Evolutionary conservation across 2,888 invertebrate species (phyloP), one percentile per base, ranked within the genome.

Genomic region (Seladonia tumulorum): DNA sequence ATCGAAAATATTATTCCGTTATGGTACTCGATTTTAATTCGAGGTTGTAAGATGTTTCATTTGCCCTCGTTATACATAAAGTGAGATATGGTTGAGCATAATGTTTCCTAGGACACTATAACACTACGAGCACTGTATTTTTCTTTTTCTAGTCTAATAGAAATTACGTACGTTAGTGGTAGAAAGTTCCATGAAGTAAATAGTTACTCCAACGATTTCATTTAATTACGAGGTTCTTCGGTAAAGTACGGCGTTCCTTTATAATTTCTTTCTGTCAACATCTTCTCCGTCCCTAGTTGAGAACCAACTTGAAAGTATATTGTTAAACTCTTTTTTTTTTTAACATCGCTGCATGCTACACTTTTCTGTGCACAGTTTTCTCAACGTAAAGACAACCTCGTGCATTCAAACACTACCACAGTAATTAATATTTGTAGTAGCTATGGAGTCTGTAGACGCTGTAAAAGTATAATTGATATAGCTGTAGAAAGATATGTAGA

Each of bases 251-350:
- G 18, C 35, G 29, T 68, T 39, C 39, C 35, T 39, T 68, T 16
- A 22, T 39, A 68, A 39, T 63, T 63, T 63, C 68, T 39, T 35
- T 39, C 68, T 22, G 18, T 68, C 68, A 68, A 68, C 39, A 68
- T 68, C 68, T 39, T 68, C 39, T 68, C 3, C 39, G 68, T 63
- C 8, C 63, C 25, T 29, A 60, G 60, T 7, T n/a, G 57, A 16
- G 22, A 29, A 25, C 25, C 12, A 60, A 25, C 25, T 63, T 18
- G 18, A 29, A 29, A 63, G 8, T 29, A 29, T 16, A 2, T 29
- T 25, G 29, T 29, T 18, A 0, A 29, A 2, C 7, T 63, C 16
- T 16, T 63, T 5, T 16, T 63, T 63, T 63, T 63, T 4, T 16
- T 5, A 63, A 63, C 29, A 29, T 63, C 63, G 29, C 8, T 29